Conservation (phyloP, 2,797 vertebrate genomes). For the Syncerus caffer region DNA sequence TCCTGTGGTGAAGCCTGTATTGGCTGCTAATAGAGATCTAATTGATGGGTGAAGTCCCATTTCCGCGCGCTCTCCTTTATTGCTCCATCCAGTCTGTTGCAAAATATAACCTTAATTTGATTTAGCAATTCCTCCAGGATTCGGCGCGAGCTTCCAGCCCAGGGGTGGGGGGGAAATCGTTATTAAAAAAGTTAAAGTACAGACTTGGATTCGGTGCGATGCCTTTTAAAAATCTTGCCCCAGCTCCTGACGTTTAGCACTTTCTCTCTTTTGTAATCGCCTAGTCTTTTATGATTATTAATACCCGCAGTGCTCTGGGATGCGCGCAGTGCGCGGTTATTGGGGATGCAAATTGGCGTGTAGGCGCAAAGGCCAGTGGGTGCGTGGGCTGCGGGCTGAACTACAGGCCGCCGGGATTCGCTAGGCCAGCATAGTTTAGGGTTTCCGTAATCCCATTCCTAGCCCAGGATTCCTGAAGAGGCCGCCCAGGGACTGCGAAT, state of each 20-base stretch:
- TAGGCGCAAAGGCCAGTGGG: neutral
- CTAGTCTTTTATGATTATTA: slow-evolving; percentile 75
- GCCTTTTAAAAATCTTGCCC: slow-evolving; percentile 77
- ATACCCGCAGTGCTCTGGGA: slow-evolving; percentile 58
- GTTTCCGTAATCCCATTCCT: neutral
- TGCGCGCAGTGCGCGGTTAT: slow-evolving; percentile 47
- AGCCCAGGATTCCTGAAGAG: neutral
- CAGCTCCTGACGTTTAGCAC: slow-evolving; percentile 79
- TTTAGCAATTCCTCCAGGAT: slow-evolving; percentile 98
- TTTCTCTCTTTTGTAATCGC: slow-evolving; percentile 78
- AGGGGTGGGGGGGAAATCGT: slow-evolving; percentile 87
- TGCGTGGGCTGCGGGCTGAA: neutral
- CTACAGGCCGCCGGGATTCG: accelerated
- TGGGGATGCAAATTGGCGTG: slow-evolving; percentile 56
- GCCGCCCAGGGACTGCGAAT: neutral
- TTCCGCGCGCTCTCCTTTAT: slow-evolving; percentile 98
- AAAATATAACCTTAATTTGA: slow-evolving; percentile 99
- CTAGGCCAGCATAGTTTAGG: neutral
- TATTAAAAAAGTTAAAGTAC: slow-evolving; percentile 99
- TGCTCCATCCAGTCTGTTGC: slow-evolving; percentile 98
- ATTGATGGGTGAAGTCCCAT: slow-evolving; percentile 99
- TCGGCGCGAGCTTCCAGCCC: slow-evolving; percentile 93
- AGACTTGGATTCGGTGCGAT: slow-evolving; percentile 88
- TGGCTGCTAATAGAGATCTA: slow-evolving; percentile 99
- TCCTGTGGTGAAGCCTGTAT: slow-evolving; percentile 97